Percentiles rank a stretch among this genome's conserved stretches.
These are phyloP conservation scores for Oeneis ivallda DNA, from an alignment of 2,888 invertebrate genomes.

Conservation along the genomic window DNA sequence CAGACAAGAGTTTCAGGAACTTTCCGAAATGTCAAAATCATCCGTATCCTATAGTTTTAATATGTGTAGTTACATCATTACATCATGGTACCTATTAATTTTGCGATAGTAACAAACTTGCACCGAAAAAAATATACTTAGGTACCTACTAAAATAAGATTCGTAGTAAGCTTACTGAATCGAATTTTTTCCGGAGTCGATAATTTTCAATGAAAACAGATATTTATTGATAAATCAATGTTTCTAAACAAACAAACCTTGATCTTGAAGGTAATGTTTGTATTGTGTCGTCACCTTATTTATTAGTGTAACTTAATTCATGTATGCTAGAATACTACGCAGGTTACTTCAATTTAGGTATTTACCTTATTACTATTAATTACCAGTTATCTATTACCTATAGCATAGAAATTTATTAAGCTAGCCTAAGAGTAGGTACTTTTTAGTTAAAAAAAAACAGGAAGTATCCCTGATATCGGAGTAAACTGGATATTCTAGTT, in stretches of 20 bases:
- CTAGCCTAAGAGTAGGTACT: no score
- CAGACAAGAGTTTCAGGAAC: conserved; percentile 22
- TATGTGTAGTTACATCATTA: not conserved
- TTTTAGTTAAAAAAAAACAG: not conserved
- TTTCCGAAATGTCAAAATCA: conserved; percentile 15
- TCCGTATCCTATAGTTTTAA: not conserved
- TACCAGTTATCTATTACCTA: not conserved
- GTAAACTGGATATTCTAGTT: not conserved
- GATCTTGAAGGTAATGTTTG: conserved; percentile 25
- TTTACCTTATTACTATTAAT: not conserved
- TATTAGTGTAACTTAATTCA: conserved; percentile 13
- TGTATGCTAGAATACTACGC: conserved; percentile 1
- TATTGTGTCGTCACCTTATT: not conserved
- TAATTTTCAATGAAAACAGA: conserved; percentile 1
- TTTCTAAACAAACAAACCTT: conserved; percentile 26
- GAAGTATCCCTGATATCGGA: not conserved
- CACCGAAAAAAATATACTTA: not conserved
- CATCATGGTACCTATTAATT: no score
- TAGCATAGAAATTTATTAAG: not conserved
- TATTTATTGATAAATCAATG: not conserved
- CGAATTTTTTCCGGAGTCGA: not conserved
- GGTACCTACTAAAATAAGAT: not conserved
- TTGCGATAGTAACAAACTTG: not conserved
- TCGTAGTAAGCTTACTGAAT: not conserved
- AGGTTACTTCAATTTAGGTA: not conserved